Base-by-base conservation (phyloP, 1,140 invertebrate genomes). In the Penaeus japonicus region DNA sequence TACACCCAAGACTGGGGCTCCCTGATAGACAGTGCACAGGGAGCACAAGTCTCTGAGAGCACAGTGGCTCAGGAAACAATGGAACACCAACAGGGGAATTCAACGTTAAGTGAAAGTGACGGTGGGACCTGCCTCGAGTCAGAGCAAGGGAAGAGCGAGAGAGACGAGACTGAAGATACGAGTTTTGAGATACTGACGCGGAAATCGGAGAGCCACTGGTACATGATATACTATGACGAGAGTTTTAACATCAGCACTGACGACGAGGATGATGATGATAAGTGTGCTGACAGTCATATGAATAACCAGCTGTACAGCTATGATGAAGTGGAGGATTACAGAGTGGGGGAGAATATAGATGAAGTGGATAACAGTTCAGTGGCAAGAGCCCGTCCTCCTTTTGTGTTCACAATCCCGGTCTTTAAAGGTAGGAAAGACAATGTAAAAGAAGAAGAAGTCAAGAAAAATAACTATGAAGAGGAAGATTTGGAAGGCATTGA, bases 181-280 rank as follows among this genome's bases (percentile, higher is more conserved):
- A 53, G 54, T 82, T 83, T 59, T 32, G 57, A 88, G 54, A 55
- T 88, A 32, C 62, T 59, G 35, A 88, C 87, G 20, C 65, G 87
- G n/a, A 83, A 77, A 54, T 83, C 87, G 15, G 87, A 88, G 54
- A 88, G 32, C 22, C 87, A 88, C 78, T 88, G 87, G 87, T 88
- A 88, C 54, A 88, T 88, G 87, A 88, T 88, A 39, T 88, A 83
- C n/a, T 88, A 88, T 78, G 87, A 88, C 78, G 87, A 79, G 24
- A 88, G 53, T 39, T 24, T 88, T 83, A n/a, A 62, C 57, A 88
- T 88, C 24, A 35, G 30, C 27, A 73, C 78, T 53, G 65, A 83
- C 83, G 86, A 88, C 0, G 80, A 84, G 18, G 80, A 30, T n/a
- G 54, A 35, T 55, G 65, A 18, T 73, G 27, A 30, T 73, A 30